Base-by-base conservation (phyloP, 2,113 vertebrate genomes). In the Spea multiplicata region DNA sequence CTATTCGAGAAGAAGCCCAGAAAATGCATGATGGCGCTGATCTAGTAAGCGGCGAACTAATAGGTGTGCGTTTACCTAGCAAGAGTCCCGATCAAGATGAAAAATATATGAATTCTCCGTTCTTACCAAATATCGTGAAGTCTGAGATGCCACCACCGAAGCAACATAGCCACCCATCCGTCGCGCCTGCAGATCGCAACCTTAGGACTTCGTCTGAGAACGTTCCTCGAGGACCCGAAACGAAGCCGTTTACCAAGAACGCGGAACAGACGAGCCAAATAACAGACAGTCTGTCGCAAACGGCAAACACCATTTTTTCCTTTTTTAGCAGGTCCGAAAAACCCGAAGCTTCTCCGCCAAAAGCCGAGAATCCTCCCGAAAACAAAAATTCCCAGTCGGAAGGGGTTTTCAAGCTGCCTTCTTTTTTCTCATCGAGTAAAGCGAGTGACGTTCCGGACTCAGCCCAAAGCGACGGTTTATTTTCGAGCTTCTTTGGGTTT, bases 401-500 rank as follows among this genome's bases (percentile, higher is more conserved):
- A 68, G 84, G 91, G 6, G 67, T 90, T 45, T 96, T 96, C 82
- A 95, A 84, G 82, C 85, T 95, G 76, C 86, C 95, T 12, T 94
- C 93, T 71, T 89, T 96, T 80, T 94, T 96, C 76, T 91, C 95
- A 48, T 84, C 88, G 16, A 84, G 84, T 3, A 44, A 84, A 8
- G 79, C 82, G 71, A 44, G 88, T 80, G 86, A 88, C 48, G 85
- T 86, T 76, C 93, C 91, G 75, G 93, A 87, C 75, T n/a, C 82
- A 16, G 91, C 93, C 87, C 84, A 81, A 55, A 91, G 66, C 75
- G 95, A 87, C 50, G 89, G 87, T 76, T 83, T 82, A 7, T 94
- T 95, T 86, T 91, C 91, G 61, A 88, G 95, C 16, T 94, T 96
- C 84, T 91, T 77, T 83, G 88, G 93, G 83, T 88, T 93, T 16